A percentile compares a stretch with the other conserved stretches of the same genome.
phyloP scores from a whole-genome alignment of 2,888 invertebrate species.

The Zonitis immaculata region DNA sequence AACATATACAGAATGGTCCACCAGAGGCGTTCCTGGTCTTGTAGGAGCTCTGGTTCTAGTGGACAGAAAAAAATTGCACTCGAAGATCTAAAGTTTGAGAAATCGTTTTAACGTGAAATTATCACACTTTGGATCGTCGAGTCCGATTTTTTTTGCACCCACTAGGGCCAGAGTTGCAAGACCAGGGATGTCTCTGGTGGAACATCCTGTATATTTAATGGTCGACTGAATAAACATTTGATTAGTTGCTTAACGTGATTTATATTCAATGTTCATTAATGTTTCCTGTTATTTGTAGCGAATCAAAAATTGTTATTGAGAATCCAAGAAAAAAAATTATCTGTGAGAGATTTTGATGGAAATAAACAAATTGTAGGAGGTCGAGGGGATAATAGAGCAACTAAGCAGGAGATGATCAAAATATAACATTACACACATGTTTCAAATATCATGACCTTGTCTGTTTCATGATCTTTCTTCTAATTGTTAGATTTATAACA shows the following conservation, averaged over 20 bases:
- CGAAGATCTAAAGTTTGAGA: no score
- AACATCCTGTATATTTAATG: not conserved
- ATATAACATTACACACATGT: conserved; percentile 38
- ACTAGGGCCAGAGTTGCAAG: no score
- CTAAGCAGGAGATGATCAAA: conserved; percentile 40
- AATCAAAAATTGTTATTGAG: not conserved
- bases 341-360: no score
- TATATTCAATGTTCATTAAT: not conserved
- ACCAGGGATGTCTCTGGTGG: no score
- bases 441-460: conserved; percentile 10
- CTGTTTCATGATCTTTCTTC: not conserved
- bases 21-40: no score
- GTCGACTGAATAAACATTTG: not conserved
- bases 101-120: no score
- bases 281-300: not conserved
- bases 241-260: not conserved
- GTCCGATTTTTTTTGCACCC: no score
- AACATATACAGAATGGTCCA: no score
- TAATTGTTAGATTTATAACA: not conserved
- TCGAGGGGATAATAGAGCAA: conserved; percentile 6
- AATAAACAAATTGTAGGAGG: not conserved
- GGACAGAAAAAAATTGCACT: no score
- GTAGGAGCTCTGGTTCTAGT: no score
- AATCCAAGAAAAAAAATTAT: no score
- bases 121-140: no score